Conservation (phyloP, 1,140 invertebrate genomes). For the Chionoecetes opilio region DNA sequence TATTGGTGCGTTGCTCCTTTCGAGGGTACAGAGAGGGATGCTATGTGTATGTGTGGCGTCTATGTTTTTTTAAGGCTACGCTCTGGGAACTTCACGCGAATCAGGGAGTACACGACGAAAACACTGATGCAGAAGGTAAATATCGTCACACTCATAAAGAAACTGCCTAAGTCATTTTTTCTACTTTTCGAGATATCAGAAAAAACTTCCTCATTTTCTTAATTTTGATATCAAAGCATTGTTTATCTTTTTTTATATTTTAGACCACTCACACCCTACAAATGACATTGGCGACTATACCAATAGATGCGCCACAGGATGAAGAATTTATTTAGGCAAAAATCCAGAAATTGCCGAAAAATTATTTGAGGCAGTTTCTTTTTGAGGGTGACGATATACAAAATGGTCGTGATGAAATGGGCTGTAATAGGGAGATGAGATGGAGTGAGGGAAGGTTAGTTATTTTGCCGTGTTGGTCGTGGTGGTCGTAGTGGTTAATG, state of each 20-base stretch:
- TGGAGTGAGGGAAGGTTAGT: no score
- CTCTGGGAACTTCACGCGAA: neutral
- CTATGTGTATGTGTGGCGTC: neutral
- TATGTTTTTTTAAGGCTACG: neutral
- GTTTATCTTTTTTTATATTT: no score
- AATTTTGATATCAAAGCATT: no score
- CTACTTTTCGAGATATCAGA: no score
- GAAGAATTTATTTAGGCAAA: no score
- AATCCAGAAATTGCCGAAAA: no score
- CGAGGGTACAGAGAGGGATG: neutral
- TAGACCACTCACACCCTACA: no score
- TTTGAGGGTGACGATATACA: no score
- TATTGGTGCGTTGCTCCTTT: constrained; percentile 15
- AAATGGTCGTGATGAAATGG: neutral
- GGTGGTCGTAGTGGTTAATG: neutral
- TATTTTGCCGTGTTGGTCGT: neutral
- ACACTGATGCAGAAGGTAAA: constrained; percentile 21
- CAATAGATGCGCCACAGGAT: neutral
- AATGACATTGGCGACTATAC: neutral
- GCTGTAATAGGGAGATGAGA: neutral
- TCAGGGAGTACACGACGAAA: no score
- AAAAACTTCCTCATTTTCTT: no score
- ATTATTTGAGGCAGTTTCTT: no score
- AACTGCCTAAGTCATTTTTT: no score
- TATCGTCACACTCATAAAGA: neutral